Percentiles rank a stretch among this genome's conserved stretches.
Evolutionary conservation across 2,797 vertebrate genomes (phyloP).

Genomic region (Acipenser ruthenus): DNA sequence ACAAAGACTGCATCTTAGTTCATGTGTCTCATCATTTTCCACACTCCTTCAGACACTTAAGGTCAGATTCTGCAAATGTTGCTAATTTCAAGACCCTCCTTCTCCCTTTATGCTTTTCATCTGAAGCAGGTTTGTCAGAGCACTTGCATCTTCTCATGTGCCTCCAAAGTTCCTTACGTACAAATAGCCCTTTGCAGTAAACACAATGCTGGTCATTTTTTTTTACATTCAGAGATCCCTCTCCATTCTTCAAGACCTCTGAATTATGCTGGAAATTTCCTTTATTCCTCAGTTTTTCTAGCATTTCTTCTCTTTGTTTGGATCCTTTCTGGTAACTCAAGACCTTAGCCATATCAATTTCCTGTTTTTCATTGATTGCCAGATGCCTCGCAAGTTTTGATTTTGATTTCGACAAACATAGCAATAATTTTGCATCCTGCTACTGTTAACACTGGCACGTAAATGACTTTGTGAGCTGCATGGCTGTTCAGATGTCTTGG

Average conservation of each 20-base stretch:
- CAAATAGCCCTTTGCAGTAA: conserved; percentile 19
- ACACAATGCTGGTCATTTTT: conserved; percentile 25
- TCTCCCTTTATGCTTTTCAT: conserved; percentile 1
- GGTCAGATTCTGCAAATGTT: conserved; percentile 12
- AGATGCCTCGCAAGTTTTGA: conserved; percentile 20
- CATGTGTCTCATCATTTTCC: conserved; percentile 19
- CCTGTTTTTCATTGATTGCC: conserved; percentile 15
- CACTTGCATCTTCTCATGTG: not conserved
- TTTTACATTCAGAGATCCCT: conserved; percentile 21
- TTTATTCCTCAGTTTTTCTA: conserved; percentile 20
- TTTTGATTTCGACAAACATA: conserved; percentile 26
- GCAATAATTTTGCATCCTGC: conserved; percentile 12
- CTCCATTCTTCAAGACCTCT: conserved; percentile 17
- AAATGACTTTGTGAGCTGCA: too few species aligned
- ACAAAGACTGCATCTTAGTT: conserved; percentile 22
- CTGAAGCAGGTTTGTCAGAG: too few species aligned
- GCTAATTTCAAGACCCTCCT: conserved; percentile 17
- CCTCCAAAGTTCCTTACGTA: conserved; percentile 15
- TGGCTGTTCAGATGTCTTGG: too few species aligned
- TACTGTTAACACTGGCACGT: too few species aligned
- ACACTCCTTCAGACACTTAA: conserved; percentile 13
- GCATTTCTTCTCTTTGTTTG: conserved; percentile 15
- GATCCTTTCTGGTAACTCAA: conserved; percentile 16
- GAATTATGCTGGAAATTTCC: conserved; percentile 22
- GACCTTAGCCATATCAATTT: conserved; percentile 16